Evolutionary conservation across 2,888 invertebrate genomes (phyloP).

Genomic region (Rapana venosa): DNA sequence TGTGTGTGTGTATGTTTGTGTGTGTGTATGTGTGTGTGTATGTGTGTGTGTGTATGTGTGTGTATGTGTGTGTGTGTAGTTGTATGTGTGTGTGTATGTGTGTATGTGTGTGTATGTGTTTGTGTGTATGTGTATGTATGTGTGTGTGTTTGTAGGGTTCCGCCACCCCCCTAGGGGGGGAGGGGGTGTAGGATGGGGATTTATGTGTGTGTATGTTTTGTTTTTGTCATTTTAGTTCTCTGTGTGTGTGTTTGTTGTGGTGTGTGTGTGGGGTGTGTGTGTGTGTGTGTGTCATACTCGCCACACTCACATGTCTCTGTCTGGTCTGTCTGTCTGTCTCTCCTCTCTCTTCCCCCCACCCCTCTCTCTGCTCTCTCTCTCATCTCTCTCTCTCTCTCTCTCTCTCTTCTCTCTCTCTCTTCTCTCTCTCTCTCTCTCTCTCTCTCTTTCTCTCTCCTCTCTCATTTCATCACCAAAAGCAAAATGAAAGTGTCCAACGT

Average conservation of each 20-base stretch:
- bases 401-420: neutral
- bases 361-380: neutral
- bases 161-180: too few species aligned
- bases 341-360: neutral
- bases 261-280: conserved; percentile 7
- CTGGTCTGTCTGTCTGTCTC: neutral
- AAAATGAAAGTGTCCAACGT: too few species aligned
- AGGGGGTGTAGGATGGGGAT: too few species aligned
- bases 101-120: too few species aligned
- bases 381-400: neutral
- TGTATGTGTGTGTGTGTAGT: neutral
- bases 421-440: neutral
- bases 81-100: conserved; percentile 20
- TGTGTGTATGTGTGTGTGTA: neutral
- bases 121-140: neutral
- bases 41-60: neutral
- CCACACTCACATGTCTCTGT: too few species aligned
- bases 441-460: neutral
- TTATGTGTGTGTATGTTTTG: too few species aligned
- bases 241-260: neutral
- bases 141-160: conserved; percentile 9
- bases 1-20: conserved; percentile 5
- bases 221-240: too few species aligned
- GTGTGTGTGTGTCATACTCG: too few species aligned
- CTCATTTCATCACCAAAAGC: too few species aligned